Evolutionary conservation across 1,140 invertebrate species (phyloP), one percentile per base, ranked within the genome.

Genomic region (Liolophura sinensis): DNA sequence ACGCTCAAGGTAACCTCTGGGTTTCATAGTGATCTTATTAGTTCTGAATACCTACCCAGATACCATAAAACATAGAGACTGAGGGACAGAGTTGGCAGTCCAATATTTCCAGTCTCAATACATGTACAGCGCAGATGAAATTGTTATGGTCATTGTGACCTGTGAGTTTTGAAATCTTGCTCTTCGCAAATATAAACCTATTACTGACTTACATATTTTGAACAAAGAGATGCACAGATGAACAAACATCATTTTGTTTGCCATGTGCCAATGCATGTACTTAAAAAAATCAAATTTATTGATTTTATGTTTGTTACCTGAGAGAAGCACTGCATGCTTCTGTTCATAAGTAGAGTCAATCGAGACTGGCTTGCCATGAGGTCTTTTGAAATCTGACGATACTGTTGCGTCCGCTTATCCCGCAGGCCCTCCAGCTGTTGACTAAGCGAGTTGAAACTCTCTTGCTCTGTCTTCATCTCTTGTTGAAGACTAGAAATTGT

Each of bases 271-370:
- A 67, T 12, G 40, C 16, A 67, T 12, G 40, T 14, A 46, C 52
- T 55, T 18, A 52, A 49, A 56, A 25, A 1, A 68, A 56, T 51
- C 55, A 16, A n/a, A n/a, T 31, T 54, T 52, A n/a, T 22, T 20
- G 7, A 9, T 50, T 47, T 48, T 40, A 63, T 48, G 0, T 16
- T 59, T 57, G 6, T 58, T 74, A 80, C 78, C 75, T 78, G 75
- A 22, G 76, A 68, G 60, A 80, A 80, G 54, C 78, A 80, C 52
- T 78, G 77, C 77, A 80, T 80, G 59, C 75, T 78, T 24, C 76
- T 60, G 61, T 80, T 74, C 78, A 80, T 80, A 14, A 80, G 70
- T 24, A 68, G 62, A 16, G 75, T 78, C 16, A 80, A 70, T 50
- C 71, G 54, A 1, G 56, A 59, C 62, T 80, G 78, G 47, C 77